Base-by-base conservation (phyloP, 1,140 invertebrate genomes). In the Zaprionus davidi region DNA sequence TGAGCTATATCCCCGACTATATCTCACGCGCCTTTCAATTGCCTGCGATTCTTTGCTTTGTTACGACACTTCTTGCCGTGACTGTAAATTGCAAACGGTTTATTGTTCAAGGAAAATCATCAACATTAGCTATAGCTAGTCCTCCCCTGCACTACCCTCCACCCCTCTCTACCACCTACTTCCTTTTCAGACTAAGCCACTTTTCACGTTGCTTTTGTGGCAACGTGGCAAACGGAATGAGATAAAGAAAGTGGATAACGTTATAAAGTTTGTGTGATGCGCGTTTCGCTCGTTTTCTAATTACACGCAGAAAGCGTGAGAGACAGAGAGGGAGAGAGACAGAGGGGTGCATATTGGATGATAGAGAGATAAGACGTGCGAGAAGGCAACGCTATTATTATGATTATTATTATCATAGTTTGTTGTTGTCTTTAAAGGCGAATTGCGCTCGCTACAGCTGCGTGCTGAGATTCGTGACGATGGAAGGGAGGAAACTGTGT, bases 231-330 rank as follows among this genome's bases (percentile, higher is more conserved):
- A 66, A 66, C 34, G 62, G 36, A 66, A 56, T 31, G 41, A 60
- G 49, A 57, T 66, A 66, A 66, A 57, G 64, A 66, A 36, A 66
- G 36, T 56, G 55, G 53, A 66, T 56, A 66, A 41, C 22, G 55
- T 56, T 66, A 57, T 56, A 41, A 66, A 66, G 34, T 66, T 66
- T 66, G 55, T 66, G 53, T 26, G 64, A 51, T 56, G 36, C 53
- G 36, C 36, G 55, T 66, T 66, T 57, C 15, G 28, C 28, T 65
- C 34, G 49, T 65, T 55, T 55, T 65, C 62, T 53, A 13, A 26
- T 65, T 66, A 34, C 26, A 26, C 24, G 5, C 28, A 17, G 64
- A 28, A 9, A 20, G 31, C 13, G 34, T 55, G 24, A 65, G 34
- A 36, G 24, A 56, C 13, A 24, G 51, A 55, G 9, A 24, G 3